These are phyloP conservation scores for Pachypanchax playfairii DNA, from an alignment of 2,113 vertebrate species.

Conservation along the genomic window DNA sequence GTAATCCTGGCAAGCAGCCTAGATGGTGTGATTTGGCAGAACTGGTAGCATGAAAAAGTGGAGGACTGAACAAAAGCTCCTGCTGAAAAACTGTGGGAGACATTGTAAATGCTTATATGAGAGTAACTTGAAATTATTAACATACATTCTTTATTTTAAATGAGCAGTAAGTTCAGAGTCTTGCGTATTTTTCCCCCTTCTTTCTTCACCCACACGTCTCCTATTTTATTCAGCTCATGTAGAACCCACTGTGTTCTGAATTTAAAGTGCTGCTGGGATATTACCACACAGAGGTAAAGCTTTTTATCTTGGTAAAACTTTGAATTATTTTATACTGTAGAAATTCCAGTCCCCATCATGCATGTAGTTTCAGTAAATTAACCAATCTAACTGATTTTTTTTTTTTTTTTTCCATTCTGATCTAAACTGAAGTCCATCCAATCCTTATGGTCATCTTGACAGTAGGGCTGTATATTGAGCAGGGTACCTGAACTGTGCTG, in stretches of 20 bases:
- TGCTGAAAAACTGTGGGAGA: no score
- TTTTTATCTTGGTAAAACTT: background rate
- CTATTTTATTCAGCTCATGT: slow-evolving; percentile 25
- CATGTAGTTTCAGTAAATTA: background rate
- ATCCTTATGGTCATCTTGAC: background rate
- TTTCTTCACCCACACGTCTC: background rate
- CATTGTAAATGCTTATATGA: background rate
- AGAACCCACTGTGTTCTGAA: slow-evolving; percentile 27
- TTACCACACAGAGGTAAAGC: background rate
- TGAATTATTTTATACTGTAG: background rate
- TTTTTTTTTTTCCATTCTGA: background rate
- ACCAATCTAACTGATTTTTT: slow-evolving; percentile 2
- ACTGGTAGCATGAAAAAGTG: no score
- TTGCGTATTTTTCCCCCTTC: slow-evolving; percentile 1
- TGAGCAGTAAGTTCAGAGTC: background rate
- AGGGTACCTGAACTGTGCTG: background rate
- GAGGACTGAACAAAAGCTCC: no score
- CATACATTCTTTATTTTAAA: no score
- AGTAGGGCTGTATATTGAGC: background rate
- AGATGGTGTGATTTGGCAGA: slow-evolving; percentile 14
- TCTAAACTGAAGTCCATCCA: background rate
- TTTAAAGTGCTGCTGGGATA: slow-evolving; percentile 16
- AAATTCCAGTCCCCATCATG: background rate
- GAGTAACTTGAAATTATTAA: no score
- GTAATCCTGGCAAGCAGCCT: slow-evolving; percentile 22